Conservation (phyloP, 2,797 vertebrate species). For the Amblyopsis hoosieri region DNA sequence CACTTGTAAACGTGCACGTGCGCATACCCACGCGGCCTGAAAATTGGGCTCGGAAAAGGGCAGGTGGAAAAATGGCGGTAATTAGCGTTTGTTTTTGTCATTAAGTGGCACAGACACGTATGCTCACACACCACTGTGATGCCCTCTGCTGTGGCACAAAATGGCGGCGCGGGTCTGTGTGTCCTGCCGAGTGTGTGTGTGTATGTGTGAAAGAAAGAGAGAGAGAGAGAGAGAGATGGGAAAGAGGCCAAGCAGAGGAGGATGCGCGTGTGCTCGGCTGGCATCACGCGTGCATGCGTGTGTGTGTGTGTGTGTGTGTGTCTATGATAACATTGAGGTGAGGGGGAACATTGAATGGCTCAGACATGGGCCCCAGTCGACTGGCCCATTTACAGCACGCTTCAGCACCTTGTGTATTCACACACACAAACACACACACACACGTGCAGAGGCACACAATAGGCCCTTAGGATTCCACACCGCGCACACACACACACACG, state of each 20-base stretch:
- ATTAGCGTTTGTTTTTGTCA: slow-evolving; percentile 71
- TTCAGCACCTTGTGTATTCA: slow-evolving; percentile 21
- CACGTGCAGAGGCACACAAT: slow-evolving; percentile 13
- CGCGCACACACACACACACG: slow-evolving; percentile 1
- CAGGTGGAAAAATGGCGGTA: slow-evolving; percentile 58
- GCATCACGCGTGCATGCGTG: slow-evolving; percentile 27
- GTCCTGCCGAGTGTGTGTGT: slow-evolving; percentile 24
- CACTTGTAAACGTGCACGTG: too few relatives aligned
- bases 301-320: slow-evolving; percentile 12
- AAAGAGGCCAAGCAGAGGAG: slow-evolving; percentile 66
- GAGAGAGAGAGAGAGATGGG: slow-evolving; percentile 48
- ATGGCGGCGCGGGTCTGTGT: slow-evolving; percentile 55
- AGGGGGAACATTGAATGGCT: slow-evolving; percentile 50
- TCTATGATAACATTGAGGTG: slow-evolving; percentile 63
- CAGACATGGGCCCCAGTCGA: slow-evolving; percentile 52
- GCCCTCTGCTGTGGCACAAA: slow-evolving; percentile 67
- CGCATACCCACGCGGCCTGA: slow-evolving; percentile 3
- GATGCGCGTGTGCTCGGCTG: slow-evolving; percentile 52
- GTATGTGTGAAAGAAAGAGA: slow-evolving; percentile 32
- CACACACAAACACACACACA: slow-evolving; percentile 21
- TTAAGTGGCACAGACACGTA: slow-evolving; percentile 51
- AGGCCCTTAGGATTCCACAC: too few relatives aligned
- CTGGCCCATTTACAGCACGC: slow-evolving; percentile 54
- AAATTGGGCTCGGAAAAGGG: slow-evolving; percentile 34
- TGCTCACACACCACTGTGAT: slow-evolving; percentile 35